Conservation (phyloP, 2,113 vertebrate species). For the Callocephalon fimbriatum region DNA sequence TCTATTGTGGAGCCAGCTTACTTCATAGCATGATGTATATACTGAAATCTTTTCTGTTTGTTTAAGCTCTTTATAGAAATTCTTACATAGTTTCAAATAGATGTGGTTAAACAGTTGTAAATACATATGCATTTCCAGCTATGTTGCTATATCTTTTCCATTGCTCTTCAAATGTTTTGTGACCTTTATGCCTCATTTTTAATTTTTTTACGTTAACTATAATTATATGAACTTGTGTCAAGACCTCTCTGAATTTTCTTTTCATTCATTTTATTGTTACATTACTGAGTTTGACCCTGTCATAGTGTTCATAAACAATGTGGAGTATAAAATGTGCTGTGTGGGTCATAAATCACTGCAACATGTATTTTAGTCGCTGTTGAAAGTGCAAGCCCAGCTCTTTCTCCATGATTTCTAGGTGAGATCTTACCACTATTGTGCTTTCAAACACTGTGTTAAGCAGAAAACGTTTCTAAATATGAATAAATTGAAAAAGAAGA, state of each 20-base stretch:
- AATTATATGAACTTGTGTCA: neutral
- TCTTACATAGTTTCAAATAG: neutral
- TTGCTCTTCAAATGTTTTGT: neutral
- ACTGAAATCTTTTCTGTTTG: conserved; percentile 13
- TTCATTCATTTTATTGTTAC: neutral
- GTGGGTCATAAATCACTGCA: neutral
- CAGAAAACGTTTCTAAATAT: neutral
- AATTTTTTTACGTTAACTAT: neutral
- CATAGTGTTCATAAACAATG: neutral
- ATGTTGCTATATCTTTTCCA: neutral
- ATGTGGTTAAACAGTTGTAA: conserved; percentile 42
- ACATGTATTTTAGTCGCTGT: neutral
- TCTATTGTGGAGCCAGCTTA: neutral
- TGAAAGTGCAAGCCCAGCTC: neutral
- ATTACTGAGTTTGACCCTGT: neutral
- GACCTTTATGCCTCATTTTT: neutral
- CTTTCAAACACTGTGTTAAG: neutral
- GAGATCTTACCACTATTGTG: neutral
- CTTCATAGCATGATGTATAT: neutral
- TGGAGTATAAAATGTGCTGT: neutral
- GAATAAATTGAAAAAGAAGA: neutral
- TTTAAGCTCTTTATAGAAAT: conserved; percentile 44
- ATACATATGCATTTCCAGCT: neutral
- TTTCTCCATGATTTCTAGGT: neutral
- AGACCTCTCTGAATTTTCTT: neutral